phyloP scores from a whole-genome alignment of 2,888 invertebrate species.

The Agrenia bidenticulata region DNA sequence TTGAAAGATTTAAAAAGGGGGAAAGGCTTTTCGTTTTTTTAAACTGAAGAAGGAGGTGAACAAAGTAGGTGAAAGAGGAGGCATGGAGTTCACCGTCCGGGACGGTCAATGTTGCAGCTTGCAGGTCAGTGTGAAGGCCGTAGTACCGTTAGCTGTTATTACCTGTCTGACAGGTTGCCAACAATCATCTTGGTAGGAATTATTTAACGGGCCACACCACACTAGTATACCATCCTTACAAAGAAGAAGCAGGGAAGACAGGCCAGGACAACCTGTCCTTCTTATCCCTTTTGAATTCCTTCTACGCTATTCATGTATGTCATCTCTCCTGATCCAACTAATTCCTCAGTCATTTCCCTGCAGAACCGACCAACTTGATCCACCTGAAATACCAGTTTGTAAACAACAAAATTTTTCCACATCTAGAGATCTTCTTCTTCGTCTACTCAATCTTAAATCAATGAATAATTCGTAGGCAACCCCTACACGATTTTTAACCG shows the following conservation, averaged over 20 bases:
- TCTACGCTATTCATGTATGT: constrained; percentile 7
- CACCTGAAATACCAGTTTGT: constrained; percentile 46
- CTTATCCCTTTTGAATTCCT: background rate
- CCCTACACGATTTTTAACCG: too few species aligned
- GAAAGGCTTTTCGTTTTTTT: constrained; percentile 1
- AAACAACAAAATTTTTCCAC: background rate
- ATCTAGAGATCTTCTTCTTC: background rate
- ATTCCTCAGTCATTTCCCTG: constrained; percentile 25
- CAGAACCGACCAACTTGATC: constrained; percentile 33
- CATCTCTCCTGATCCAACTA: constrained; percentile 17
- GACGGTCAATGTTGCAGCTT: constrained; percentile 53
- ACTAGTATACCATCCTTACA: constrained; percentile 14
- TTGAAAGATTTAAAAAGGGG: too few species aligned
- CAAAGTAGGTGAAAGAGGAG: constrained; percentile 26
- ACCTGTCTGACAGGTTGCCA: constrained; percentile 51
- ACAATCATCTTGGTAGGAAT: constrained; percentile 32
- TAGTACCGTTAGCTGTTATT: constrained; percentile 52
- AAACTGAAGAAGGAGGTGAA: constrained; percentile 9
- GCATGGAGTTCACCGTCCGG: constrained; percentile 52
- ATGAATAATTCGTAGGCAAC: background rate
- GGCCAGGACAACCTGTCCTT: constrained; percentile 11
- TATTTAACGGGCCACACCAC: constrained; percentile 34
- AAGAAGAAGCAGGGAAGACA: constrained; percentile 20
- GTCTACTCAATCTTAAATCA: background rate
- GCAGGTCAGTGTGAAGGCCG: constrained; percentile 54